phyloP scores from a whole-genome alignment of 2,797 vertebrate species.

The Cetoscarus ocellatus region DNA sequence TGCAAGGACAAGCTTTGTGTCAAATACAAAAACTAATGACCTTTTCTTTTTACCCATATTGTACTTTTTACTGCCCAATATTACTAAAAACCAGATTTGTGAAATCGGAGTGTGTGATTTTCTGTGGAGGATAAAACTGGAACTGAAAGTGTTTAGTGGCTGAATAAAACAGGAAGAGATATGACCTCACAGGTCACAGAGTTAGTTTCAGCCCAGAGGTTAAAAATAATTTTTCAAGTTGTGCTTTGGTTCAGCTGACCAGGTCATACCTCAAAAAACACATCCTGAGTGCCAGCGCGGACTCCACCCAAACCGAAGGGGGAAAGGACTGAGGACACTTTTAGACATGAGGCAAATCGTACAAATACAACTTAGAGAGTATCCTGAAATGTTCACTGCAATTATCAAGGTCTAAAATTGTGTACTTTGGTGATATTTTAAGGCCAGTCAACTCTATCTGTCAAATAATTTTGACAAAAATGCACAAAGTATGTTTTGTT shows the following conservation, averaged over 20 bases:
- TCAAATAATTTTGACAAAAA: too few relatives aligned
- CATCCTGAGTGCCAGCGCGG: too few relatives aligned
- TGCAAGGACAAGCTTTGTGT: too few relatives aligned
- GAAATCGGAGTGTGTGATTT: not conserved
- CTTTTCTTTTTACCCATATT: too few relatives aligned
- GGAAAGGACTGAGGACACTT: not conserved
- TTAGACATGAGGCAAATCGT: not conserved
- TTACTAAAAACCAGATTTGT: not conserved
- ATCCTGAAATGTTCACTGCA: not conserved
- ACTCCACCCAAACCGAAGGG: slow-evolving; percentile 2
- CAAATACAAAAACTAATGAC: too few relatives aligned
- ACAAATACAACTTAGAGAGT: not conserved
- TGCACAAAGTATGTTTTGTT: too few relatives aligned
- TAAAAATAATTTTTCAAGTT: not conserved
- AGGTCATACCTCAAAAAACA: not conserved
- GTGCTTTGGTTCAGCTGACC: not conserved
- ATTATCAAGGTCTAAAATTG: not conserved
- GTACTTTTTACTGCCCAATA: not conserved
- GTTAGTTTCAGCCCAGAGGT: not conserved
- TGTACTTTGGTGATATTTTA: too few relatives aligned
- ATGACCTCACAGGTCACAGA: not conserved
- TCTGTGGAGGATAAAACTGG: not conserved
- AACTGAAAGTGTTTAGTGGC: slow-evolving; percentile 52
- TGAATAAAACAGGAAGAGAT: slow-evolving; percentile 20
- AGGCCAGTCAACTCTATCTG: too few relatives aligned